Base-by-base conservation (phyloP, 1,140 invertebrate species). In the Holotrichia oblita region DNA sequence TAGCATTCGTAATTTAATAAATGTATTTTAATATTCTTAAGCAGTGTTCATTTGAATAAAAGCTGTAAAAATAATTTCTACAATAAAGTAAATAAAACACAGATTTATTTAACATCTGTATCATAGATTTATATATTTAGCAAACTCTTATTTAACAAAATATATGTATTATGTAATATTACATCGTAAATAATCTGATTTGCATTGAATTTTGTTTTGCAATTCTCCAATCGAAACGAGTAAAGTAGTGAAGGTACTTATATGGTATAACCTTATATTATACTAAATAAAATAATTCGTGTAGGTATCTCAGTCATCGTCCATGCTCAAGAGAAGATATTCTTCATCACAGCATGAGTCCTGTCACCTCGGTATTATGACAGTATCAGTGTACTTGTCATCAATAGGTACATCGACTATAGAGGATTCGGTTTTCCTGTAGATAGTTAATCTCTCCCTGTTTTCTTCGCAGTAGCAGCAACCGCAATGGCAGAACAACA, bases 361-460 rank as follows among this genome's bases (percentile, higher is more conserved):
- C 2, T 74, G 73, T 74, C 73, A 74, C 41, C 73, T 74, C 9
- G 73, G 73, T 74, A 74, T 74, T 74, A 74, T 74, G 14, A 74
- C 73, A 2, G 73, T 41, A 42, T 74, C 73, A 22, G n/a, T 20
- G 73, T 74, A 74, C 41, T 44, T 74, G n/a, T 74, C 73, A 10
- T 74, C 73, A 69, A n/a, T 12, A 17, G 73, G 73, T 20, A 41
- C 34, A 20, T 74, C 73, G 34, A 74, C 40, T 1, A 74, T 41
- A 4, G 73, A 40, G 41, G 73, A 44, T 42, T 74, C 73, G 7
- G 73, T 41, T 74, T 44, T 74, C 17, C 73, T 74, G 17, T 74
- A 74, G 27, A 74, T 41, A 14, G 73, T 74, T 14, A 74, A 17
- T 20, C 17, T 12, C 41, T 74, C 73, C 17, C 17, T 41, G 22